These are phyloP conservation scores for Caenorhabditis angaria DNA, from an alignment of 2,888 invertebrate species.

Conservation along the genomic window DNA sequence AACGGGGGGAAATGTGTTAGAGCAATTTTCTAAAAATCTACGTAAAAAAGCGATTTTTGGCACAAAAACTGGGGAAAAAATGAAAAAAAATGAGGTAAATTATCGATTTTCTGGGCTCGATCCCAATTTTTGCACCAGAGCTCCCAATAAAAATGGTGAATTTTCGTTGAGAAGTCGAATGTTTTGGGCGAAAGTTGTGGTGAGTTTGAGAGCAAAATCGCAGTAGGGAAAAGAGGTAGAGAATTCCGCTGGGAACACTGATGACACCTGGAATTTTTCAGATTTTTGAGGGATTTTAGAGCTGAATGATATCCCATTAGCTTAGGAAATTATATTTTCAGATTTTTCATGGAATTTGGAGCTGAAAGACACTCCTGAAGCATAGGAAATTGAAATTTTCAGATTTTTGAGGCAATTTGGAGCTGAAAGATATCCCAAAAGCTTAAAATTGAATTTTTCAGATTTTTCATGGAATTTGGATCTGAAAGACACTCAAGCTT, in stretches of 20 bases:
- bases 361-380: too few relatives aligned
- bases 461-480: too few relatives aligned
- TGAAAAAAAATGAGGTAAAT: too few relatives aligned
- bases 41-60: constrained; percentile 1
- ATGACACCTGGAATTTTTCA: constrained; percentile 49
- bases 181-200: constrained; percentile 38
- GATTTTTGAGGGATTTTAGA: too few relatives aligned
- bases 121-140: constrained; percentile 12
- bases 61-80: background rate
- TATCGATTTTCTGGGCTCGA: background rate
- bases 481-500: too few relatives aligned
- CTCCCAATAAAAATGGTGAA: constrained; percentile 36
- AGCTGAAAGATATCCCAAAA: too few relatives aligned
- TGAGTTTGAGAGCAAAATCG: constrained; percentile 38
- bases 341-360: too few relatives aligned
- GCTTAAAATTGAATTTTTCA: background rate
- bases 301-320: too few relatives aligned
- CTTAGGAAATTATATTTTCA: too few relatives aligned
- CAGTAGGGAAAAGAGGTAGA: constrained; percentile 55
- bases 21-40: background rate
- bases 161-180: constrained; percentile 31
- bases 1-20: background rate
- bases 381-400: too few relatives aligned
- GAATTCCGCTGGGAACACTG: constrained; percentile 41
- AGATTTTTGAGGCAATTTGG: too few relatives aligned